These are phyloP conservation scores for Agriotes lineatus DNA, from an alignment of 2,888 invertebrate species.

Conservation along the genomic window DNA sequence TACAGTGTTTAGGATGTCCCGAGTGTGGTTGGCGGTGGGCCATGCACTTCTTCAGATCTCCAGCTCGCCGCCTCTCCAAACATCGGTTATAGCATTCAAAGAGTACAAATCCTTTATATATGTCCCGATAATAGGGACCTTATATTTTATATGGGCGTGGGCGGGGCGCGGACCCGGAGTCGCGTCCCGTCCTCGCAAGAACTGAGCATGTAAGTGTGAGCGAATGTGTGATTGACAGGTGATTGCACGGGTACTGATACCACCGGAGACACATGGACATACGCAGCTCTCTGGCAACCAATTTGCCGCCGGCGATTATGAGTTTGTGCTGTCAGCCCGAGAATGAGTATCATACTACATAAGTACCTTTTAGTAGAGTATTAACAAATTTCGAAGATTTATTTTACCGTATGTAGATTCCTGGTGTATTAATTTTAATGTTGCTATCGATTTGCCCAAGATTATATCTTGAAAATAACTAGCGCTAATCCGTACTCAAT, in stretches of 20 bases:
- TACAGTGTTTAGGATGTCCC: conserved; percentile 59
- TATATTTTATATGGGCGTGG: conserved; percentile 48
- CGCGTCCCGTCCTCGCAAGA: conserved; percentile 57
- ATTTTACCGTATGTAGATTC: neutral
- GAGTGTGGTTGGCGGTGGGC: conserved; percentile 52
- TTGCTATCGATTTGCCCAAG: neutral
- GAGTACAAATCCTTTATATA: conserved; percentile 81
- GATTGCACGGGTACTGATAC: conserved; percentile 62
- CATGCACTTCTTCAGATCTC: conserved; percentile 57
- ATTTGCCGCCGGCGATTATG: conserved; percentile 2
- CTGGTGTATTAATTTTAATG: neutral
- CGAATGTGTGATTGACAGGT: conserved; percentile 61
- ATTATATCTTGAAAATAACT: neutral
- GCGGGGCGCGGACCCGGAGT: conserved; percentile 39
- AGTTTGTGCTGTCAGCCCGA: neutral
- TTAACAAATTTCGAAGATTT: neutral
- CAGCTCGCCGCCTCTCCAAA: conserved; percentile 53
- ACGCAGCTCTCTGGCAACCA: conserved; percentile 43
- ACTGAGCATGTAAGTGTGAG: conserved; percentile 58
- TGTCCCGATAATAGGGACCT: conserved; percentile 52
- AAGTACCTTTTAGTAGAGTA: conserved; percentile 10
- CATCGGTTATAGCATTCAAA: conserved; percentile 67
- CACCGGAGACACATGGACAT: conserved; percentile 37
- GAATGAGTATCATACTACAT: conserved; percentile 3
- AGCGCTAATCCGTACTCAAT: neutral